Evolutionary conservation across 2,888 invertebrate species (phyloP).

Genomic region (Colostygia pectinataria): DNA sequence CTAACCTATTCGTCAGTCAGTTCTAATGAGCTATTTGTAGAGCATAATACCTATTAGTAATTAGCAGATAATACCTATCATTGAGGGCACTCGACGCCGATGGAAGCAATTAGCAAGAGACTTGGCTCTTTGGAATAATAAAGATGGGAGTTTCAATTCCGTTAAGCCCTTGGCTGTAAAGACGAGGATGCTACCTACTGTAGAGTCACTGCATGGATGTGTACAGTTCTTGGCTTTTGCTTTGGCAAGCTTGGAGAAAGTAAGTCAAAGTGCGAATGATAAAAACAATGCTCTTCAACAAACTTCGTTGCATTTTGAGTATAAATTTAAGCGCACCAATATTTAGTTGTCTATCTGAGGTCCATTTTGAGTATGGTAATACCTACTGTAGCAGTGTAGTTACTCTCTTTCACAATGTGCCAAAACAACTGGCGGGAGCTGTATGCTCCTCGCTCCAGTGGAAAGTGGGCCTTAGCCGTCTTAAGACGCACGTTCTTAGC

Average conservation of each 20-base stretch:
- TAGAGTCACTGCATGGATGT: not conserved
- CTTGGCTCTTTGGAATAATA: conserved; percentile 30
- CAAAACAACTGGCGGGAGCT: not conserved
- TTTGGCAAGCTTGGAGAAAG: not conserved
- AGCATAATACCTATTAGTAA: conserved; percentile 25
- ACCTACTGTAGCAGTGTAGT: too few species aligned
- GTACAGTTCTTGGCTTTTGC: not conserved
- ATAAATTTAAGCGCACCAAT: too few species aligned
- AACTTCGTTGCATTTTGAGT: too few species aligned
- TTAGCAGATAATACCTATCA: conserved; percentile 30
- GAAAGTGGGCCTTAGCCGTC: conserved; percentile 3
- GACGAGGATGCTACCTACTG: conserved; percentile 4
- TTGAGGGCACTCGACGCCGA: conserved; percentile 30
- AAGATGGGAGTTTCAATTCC: conserved; percentile 23
- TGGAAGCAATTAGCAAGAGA: conserved; percentile 32
- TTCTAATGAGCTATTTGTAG: conserved; percentile 21
- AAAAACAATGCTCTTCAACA: too few species aligned
- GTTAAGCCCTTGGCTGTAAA: conserved; percentile 14
- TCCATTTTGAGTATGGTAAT: too few species aligned
- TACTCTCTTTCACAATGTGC: too few species aligned
- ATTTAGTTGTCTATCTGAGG: too few species aligned
- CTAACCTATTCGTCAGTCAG: conserved; percentile 1
- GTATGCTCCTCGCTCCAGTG: not conserved
- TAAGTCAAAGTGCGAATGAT: too few species aligned
- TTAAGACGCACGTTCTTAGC: conserved; percentile 17